Percentiles rank a stretch among this genome's conserved stretches.
phyloP scores from a whole-genome alignment of 2,797 vertebrate genomes.

The Karalla daura region DNA sequence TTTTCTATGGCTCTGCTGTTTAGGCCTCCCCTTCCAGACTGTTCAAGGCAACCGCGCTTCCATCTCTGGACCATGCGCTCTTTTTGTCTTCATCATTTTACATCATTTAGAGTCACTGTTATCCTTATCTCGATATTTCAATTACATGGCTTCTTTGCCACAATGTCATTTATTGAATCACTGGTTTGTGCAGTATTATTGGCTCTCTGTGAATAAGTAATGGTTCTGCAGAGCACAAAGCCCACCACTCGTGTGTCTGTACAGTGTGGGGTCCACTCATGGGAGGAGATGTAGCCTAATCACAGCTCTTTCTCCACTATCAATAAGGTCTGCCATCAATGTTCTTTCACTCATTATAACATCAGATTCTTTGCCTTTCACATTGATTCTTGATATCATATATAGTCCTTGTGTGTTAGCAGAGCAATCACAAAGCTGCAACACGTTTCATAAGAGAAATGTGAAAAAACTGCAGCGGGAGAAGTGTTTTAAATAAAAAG shows the following conservation, averaged over 20 bases:
- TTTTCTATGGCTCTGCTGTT: conserved; percentile 82
- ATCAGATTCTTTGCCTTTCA: conserved; percentile 2
- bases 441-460: background rate
- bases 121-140: conserved; percentile 76
- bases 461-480: too few relatives aligned
- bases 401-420: background rate
- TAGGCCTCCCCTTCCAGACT: conserved; percentile 77
- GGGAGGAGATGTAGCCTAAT: conserved; percentile 19
- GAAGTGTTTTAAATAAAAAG: too few relatives aligned
- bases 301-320: conserved; percentile 14
- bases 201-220: conserved; percentile 52
- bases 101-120: conserved; percentile 77
- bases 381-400: background rate
- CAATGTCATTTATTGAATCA: conserved; percentile 72
- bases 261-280: conserved; percentile 25
- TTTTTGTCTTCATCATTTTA: conserved; percentile 73
- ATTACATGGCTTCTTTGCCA: conserved; percentile 70
- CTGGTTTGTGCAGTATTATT: conserved; percentile 58
- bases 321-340: background rate
- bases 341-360: conserved; percentile 2
- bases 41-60: conserved; percentile 81
- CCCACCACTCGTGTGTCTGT: conserved; percentile 22
- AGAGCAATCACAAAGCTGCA: background rate
- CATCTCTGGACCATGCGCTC: conserved; percentile 65
- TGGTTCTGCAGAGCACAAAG: conserved; percentile 48